Conservation (phyloP, 2,888 invertebrate species). For the Ochropleura plecta region DNA sequence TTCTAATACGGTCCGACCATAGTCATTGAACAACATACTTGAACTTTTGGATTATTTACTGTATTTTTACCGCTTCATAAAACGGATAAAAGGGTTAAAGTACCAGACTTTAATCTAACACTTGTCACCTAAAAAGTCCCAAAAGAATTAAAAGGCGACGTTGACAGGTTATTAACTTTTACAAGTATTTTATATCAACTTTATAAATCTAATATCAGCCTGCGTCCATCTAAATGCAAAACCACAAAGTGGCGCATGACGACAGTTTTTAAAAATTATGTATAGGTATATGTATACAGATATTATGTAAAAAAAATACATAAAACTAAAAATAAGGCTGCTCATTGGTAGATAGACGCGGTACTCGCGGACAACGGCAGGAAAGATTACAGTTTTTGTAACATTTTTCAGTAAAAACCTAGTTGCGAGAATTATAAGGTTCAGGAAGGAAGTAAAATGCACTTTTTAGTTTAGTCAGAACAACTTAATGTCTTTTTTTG, state of each 20-base stretch:
- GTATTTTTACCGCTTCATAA: neutral
- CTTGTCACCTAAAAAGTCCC: constrained; percentile 17
- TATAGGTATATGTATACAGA: no score
- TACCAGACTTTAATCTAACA: constrained; percentile 12
- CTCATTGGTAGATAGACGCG: neutral
- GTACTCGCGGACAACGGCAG: neutral
- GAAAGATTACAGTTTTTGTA: neutral
- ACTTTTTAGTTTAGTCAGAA: neutral
- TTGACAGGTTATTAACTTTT: constrained; percentile 27
- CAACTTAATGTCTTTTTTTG: neutral
- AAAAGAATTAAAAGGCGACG: neutral
- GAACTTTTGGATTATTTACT: neutral
- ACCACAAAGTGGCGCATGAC: neutral
- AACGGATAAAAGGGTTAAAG: neutral
- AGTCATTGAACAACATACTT: no score
- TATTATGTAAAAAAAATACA: no score
- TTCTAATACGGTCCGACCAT: no score
- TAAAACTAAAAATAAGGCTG: neutral
- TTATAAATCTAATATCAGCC: constrained; percentile 9
- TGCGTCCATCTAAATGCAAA: constrained; percentile 11
- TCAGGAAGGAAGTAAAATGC: neutral
- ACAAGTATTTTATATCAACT: constrained; percentile 12
- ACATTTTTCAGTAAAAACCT: neutral
- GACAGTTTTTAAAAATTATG: no score
- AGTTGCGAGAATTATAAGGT: neutral